Percentiles rank a stretch among this genome's conserved stretches.
phyloP scores from a whole-genome alignment of 1,140 invertebrate species.

The Panagrolaimus sp. region DNA sequence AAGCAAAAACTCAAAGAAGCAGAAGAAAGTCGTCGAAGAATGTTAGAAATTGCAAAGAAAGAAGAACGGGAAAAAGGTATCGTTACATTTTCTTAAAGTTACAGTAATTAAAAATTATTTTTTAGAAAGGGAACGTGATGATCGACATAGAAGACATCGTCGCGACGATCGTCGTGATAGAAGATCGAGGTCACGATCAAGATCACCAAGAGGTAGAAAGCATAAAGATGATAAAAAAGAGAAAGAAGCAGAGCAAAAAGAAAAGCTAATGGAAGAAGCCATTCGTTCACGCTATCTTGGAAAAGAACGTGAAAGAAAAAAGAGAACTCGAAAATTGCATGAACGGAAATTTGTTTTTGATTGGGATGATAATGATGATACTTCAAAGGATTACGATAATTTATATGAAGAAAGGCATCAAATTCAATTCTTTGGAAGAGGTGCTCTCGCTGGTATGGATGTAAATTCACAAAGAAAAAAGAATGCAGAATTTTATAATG shows the following conservation, averaged over 20 bases:
- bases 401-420: conserved; percentile 93
- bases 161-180: no score
- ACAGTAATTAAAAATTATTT: neutral
- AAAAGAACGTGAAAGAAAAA: conserved; percentile 1
- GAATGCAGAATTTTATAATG: conserved; percentile 95
- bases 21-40: conserved; percentile 60
- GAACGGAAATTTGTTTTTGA: conserved; percentile 99
- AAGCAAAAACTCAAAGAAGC: conserved; percentile 69
- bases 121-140: neutral
- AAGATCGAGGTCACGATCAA: neutral
- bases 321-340: conserved; percentile 66
- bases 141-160: neutral
- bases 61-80: neutral
- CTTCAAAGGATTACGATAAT: conserved; percentile 91
- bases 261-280: neutral
- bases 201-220: neutral
- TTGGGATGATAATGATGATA: conserved; percentile 98
- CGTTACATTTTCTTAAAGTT: neutral
- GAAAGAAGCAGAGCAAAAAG: conserved; percentile 1
- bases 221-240: neutral
- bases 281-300: neutral
- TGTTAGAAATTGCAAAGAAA: conserved; percentile 58
- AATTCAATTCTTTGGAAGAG: conserved; percentile 91
- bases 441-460: conserved; percentile 94
- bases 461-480: conserved; percentile 81